These are phyloP conservation scores for Onchidella celtica DNA, from an alignment of 2,888 invertebrate species.

Conservation along the genomic window DNA sequence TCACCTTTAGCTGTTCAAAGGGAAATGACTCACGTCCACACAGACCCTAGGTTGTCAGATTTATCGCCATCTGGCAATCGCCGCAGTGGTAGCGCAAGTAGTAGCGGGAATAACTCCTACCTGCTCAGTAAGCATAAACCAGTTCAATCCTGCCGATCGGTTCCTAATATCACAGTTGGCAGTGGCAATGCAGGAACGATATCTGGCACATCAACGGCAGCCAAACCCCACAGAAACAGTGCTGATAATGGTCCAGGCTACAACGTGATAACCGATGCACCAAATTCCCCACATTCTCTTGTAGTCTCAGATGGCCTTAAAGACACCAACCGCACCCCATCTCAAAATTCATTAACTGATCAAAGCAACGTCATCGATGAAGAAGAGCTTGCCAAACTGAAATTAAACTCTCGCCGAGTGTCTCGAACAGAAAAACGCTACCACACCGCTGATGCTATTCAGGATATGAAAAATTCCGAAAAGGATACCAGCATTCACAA, in stretches of 20 bases:
- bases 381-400: conserved; percentile 50
- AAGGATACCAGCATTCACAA: conserved; percentile 83
- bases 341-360: background rate
- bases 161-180: conserved; percentile 49
- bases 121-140: conserved; percentile 40
- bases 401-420: conserved; percentile 74
- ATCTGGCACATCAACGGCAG: background rate
- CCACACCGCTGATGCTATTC: conserved; percentile 86
- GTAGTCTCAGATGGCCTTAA: background rate
- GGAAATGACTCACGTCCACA: conserved; percentile 22
- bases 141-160: conserved; percentile 50
- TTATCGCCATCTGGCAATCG: conserved; percentile 40
- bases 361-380: conserved; percentile 25
- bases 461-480: conserved; percentile 81
- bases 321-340: background rate
- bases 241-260: background rate
- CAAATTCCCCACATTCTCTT: background rate
- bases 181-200: background rate
- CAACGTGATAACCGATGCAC: background rate
- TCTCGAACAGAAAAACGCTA: conserved; percentile 82
- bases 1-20: background rate
- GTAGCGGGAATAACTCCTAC: background rate
- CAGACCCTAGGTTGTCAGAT: conserved; percentile 18
- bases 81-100: background rate
- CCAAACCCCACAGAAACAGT: background rate